These are phyloP conservation scores for Thaumetopoea pityocampa DNA, from an alignment of 1,140 invertebrate genomes.

Conservation along the genomic window DNA sequence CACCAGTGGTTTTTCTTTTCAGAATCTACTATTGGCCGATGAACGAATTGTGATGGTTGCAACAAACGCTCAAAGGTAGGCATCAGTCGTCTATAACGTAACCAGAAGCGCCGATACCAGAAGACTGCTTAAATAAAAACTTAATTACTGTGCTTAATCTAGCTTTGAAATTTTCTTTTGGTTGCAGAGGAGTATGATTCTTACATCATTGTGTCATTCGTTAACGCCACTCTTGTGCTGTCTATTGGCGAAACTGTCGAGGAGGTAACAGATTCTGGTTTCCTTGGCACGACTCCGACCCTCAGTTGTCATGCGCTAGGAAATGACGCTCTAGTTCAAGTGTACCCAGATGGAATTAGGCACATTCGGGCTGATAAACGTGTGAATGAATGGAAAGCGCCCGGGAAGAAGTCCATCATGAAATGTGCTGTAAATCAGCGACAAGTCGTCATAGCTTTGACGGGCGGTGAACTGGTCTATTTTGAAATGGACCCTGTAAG, in stretches of 20 bases:
- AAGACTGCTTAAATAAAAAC: constrained; percentile 26
- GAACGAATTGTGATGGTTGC: constrained; percentile 54
- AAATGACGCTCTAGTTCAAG: constrained; percentile 98
- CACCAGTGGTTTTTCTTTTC: constrained; percentile 78
- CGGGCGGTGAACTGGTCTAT: constrained; percentile 98
- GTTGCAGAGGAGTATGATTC: constrained; percentile 98
- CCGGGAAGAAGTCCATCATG: constrained; percentile 97
- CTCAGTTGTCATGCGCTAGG: constrained; percentile 97
- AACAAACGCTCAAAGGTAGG: constrained; percentile 61
- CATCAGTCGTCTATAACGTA: constrained; percentile 41
- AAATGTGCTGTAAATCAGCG: constrained; percentile 99
- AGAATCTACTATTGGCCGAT: constrained; percentile 67
- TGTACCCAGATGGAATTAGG: constrained; percentile 98
- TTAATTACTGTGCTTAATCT: constrained; percentile 26
- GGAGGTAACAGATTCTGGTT: constrained; percentile 99
- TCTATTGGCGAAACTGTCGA: constrained; percentile 99
- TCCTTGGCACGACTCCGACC: constrained; percentile 98
- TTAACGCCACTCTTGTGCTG: constrained; percentile 98
- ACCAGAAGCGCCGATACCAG: constrained; percentile 36
- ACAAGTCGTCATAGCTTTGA: constrained; percentile 98
- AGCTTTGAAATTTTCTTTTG: constrained; percentile 71
- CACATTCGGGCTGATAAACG: constrained; percentile 98
- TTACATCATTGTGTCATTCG: constrained; percentile 99
- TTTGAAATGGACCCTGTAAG: constrained; percentile 99
- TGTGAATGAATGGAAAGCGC: constrained; percentile 99